Base-by-base conservation (phyloP, 2,113 vertebrate genomes). In the Lucifuga dentata region DNA sequence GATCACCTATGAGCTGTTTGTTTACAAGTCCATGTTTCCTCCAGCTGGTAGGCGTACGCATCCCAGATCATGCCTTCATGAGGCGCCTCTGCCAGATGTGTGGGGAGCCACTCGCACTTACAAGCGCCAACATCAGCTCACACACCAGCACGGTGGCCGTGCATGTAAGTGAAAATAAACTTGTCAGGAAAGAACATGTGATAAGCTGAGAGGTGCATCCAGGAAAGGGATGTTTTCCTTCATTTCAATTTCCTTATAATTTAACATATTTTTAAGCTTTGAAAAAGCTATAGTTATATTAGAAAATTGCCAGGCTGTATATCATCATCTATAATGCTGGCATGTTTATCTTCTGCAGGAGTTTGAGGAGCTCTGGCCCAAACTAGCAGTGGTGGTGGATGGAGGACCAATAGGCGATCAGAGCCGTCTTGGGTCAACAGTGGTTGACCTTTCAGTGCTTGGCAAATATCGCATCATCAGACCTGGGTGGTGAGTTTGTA, bases 11-110 rank as follows among this genome's bases (percentile, higher is more conserved):
- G 4, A 9, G 11, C 6, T 61, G 20, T 19, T 40, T 53, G 38
- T 35, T 49, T 1, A 12, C 11, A 0, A 7, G 17, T 45, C 20
- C 11, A 0, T 33, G 20, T 60, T 29, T 26, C 60, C 24, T 51
- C 4, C 56, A 99, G 98, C 93, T 98, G 17, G 95, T 99, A 8
- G 98, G 98, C 1, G 92, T 99, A 5, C 95, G 98, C 1, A 93
- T 99, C 70, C 97, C 97, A 11, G 81, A 95, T 70, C 95, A 98
- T 2, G 51, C 81, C 5, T 98, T 99, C 41, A 86, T 97, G 65
- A 91, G 93, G 43, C 92, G 91, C 8, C 71, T 99, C 67, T 95
- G 95, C 15, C 95, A 93, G 62, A 88, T 90, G 70, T 98, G 95
- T 48, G 69, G 81, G 0, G 95, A 94, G 16, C 97, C 98, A 0